phyloP scores from a whole-genome alignment of 37 sponge, comb jelly and placozoan species.

The Axinella damicornis region DNA sequence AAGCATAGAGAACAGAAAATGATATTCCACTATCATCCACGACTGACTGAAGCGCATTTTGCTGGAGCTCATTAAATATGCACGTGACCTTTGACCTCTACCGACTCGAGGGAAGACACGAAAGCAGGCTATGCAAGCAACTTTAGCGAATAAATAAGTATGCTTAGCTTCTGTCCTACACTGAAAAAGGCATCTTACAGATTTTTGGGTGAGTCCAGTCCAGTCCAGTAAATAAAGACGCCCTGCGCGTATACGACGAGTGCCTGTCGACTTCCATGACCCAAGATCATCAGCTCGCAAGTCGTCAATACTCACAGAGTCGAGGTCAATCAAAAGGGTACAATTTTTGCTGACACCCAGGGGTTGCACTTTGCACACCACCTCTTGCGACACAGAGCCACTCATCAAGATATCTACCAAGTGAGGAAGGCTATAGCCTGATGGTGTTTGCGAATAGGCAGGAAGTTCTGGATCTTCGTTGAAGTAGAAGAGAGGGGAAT shows the following conservation, averaged over 20 bases:
- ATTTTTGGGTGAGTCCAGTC: too few relatives aligned
- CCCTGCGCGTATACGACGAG: background rate
- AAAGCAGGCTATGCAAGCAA: too few relatives aligned
- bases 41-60: too few relatives aligned
- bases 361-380: constrained; percentile 29
- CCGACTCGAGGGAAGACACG: too few relatives aligned
- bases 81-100: too few relatives aligned
- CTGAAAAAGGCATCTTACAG: too few relatives aligned
- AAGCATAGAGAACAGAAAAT: too few relatives aligned
- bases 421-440: background rate
- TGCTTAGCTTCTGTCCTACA: too few relatives aligned
- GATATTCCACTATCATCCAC: too few relatives aligned
- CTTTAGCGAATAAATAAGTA: too few relatives aligned
- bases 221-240: background rate
- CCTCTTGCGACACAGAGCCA: background rate
- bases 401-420: constrained; percentile 13
- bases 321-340: constrained; percentile 14
- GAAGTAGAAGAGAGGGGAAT: too few relatives aligned
- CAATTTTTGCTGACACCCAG: constrained; percentile 21
- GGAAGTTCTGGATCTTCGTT: constrained; percentile 11
- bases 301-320: constrained; percentile 11
- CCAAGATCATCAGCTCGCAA: constrained; percentile 36
- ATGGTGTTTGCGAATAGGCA: background rate
- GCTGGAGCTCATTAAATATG: too few relatives aligned
- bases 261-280: constrained; percentile 46